A percentile compares a stretch with the other conserved stretches of the same genome.
These are phyloP conservation scores for Menura novaehollandiae DNA, from an alignment of 2,113 vertebrate genomes.

Conservation along the genomic window DNA sequence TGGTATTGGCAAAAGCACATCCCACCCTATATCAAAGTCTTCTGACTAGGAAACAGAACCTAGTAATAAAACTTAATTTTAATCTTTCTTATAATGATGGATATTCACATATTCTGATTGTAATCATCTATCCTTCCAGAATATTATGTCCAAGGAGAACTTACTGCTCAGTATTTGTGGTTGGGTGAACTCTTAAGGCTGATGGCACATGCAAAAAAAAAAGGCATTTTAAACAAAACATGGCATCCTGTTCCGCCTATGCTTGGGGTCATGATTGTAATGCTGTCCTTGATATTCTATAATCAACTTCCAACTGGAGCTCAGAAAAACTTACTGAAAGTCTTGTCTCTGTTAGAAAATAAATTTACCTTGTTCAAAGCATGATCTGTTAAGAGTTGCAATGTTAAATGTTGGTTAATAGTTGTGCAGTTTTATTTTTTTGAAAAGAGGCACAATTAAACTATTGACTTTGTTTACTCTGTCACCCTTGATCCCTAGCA, in stretches of 20 bases:
- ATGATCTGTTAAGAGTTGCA: constrained; percentile 93
- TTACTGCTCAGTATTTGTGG: constrained; percentile 39
- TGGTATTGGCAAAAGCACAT: constrained; percentile 31
- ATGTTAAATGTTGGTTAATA: constrained; percentile 93
- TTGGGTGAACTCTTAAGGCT: constrained; percentile 50
- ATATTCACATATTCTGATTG: background rate
- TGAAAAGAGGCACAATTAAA: constrained; percentile 80
- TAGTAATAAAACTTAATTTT: constrained; percentile 7
- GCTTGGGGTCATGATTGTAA: constrained; percentile 69
- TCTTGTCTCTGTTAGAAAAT: constrained; percentile 90
- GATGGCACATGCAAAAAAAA: constrained; percentile 18
- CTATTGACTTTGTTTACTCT: constrained; percentile 75
- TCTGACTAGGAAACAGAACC: constrained; percentile 16
- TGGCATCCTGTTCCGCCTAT: constrained; percentile 64
- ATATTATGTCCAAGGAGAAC: background rate
- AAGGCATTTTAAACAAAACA: constrained; percentile 39
- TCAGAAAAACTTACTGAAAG: constrained; percentile 88
- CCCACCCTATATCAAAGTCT: background rate
- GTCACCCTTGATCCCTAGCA: constrained; percentile 72
- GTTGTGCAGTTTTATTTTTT: constrained; percentile 83
- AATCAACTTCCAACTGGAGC: constrained; percentile 84
- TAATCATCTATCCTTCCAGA: background rate
- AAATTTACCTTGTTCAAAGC: constrained; percentile 90
- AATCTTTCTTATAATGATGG: constrained; percentile 6
- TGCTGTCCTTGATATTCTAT: constrained; percentile 67